Base-by-base conservation (phyloP, 2,888 invertebrate genomes). In the Muscina levida region DNA sequence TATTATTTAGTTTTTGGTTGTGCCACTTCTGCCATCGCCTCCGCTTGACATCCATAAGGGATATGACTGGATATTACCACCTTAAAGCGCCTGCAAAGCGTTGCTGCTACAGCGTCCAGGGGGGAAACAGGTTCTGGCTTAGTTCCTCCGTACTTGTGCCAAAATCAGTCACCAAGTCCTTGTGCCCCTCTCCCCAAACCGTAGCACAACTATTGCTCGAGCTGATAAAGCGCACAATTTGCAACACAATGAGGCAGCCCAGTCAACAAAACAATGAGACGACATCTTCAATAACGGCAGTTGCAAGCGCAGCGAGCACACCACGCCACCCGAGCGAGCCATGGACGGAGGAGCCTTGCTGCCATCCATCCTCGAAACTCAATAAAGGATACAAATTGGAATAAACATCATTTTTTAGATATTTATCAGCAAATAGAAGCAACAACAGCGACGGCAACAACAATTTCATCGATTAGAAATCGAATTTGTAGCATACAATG, bases 381-480 rank as follows among this genome's bases (percentile, higher is more conserved):
- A 79, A 82, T 75, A 80, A 79, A 82, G 79, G 78, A 79, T 82
- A 84, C 85, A 85, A 85, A 85, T 85, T 85, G 85, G 83, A 82
- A 82, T 86, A 85, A 85, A 86, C 88, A 84, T 83, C 86, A 85
- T 85, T 86, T 85, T 86, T 86, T 84, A 88, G 88, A 89, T 89
- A 85, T 84, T 87, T 88, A 88, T 88, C 88, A 87, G 88, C 86
- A 87, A 87, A 87, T 87, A 87, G 87, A 87, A 83, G 70, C 42
- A 31, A 86, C 86, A 87, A 82, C 79, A 31, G 31, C 76, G 75
- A 72, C 75, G 57, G 46, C 75, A 73, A 83, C 87, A 87, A 85
- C 88, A 87, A 86, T 87, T 31, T 84, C 88, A 86, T 86, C 88
- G 88, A 88, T 88, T 86, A 81, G 87, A 86, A 87, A 88, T 88